phyloP scores from a whole-genome alignment of 1,140 invertebrate genomes.

The Nasonia longicornis region DNA sequence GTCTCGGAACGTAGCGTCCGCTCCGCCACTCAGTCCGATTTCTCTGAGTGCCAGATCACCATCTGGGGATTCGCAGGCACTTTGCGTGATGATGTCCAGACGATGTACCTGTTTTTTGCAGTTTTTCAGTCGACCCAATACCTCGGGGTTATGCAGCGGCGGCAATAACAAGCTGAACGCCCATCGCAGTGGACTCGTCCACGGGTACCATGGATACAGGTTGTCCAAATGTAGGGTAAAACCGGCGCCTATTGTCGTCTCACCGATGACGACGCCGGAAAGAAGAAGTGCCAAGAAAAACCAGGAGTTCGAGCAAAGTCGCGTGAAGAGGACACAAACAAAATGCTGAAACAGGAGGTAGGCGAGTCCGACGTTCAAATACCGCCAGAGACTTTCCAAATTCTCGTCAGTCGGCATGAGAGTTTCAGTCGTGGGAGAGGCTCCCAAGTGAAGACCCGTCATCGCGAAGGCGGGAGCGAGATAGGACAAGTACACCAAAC shows the following conservation, averaged over 20 bases:
- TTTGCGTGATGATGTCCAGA: constrained; percentile 85
- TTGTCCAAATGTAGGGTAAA: constrained; percentile 80
- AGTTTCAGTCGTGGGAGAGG: neutral
- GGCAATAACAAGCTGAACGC: constrained; percentile 76
- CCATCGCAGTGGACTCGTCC: constrained; percentile 83
- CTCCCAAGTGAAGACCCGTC: constrained; percentile 77
- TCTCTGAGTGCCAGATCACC: constrained; percentile 77
- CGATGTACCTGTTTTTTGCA: constrained; percentile 77
- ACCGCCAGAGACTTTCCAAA: constrained; percentile 62
- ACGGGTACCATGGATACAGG: constrained; percentile 73
- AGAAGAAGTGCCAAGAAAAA: constrained; percentile 71
- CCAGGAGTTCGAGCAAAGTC: constrained; percentile 73
- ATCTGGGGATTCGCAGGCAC: constrained; percentile 81
- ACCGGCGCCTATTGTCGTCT: constrained; percentile 77
- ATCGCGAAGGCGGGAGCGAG: constrained; percentile 90
- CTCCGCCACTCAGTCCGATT: constrained; percentile 47
- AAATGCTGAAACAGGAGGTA: constrained; percentile 81
- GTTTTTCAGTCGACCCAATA: constrained; percentile 62
- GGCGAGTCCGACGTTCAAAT: constrained; percentile 74
- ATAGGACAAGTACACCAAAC: constrained; percentile 83
- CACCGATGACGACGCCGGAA: constrained; percentile 74
- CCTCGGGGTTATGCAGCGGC: constrained; percentile 76
- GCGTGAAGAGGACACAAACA: constrained; percentile 77
- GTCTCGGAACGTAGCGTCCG: constrained; percentile 50
- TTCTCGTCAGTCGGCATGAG: constrained; percentile 55